Percentiles rank a stretch among this genome's conserved stretches.
These are phyloP conservation scores for Caenorhabditis tropicalis DNA, from an alignment of 1,140 invertebrate species.

Conservation along the genomic window DNA sequence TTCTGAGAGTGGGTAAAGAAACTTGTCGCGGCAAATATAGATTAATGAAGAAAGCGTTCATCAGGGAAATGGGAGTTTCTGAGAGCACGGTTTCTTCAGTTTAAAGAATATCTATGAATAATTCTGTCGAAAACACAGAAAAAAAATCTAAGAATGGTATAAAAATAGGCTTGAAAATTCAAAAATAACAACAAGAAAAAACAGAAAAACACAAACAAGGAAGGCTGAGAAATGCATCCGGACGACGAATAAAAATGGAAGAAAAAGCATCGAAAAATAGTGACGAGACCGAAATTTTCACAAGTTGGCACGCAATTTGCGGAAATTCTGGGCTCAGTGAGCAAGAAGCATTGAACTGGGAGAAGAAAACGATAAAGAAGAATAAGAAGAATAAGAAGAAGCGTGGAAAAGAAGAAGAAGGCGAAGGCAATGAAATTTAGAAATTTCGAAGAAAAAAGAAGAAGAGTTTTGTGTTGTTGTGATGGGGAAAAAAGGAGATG, in stretches of 20 bases:
- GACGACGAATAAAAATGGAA: not conserved
- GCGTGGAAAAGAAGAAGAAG: not conserved
- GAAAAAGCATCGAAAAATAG: not conserved
- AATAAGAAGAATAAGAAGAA: not conserved
- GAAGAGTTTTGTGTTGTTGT: not conserved
- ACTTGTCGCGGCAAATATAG: not conserved
- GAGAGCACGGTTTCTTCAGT: no score
- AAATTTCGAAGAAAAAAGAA: conserved; percentile 5
- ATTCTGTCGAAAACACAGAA: no score
- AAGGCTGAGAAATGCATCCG: not conserved
- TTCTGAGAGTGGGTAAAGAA: not conserved
- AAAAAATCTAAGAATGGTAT: no score
- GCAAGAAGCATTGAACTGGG: conserved; percentile 10
- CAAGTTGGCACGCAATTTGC: conserved; percentile 39
- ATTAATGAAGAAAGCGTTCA: not conserved
- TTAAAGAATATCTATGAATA: no score
- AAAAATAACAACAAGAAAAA: not conserved
- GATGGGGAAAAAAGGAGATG: not conserved
- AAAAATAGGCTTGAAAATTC: not conserved
- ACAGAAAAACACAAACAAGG: not conserved
- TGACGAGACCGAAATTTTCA: not conserved
- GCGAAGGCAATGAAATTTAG: conserved; percentile 24
- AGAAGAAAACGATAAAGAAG: not conserved
- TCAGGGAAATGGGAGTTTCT: not conserved
- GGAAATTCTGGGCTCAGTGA: conserved; percentile 38